A percentile compares a stretch with the other conserved stretches of the same genome.
Conservation (phyloP, 2,888 invertebrate genomes). For the Mechanitis mazaeus region DNA sequence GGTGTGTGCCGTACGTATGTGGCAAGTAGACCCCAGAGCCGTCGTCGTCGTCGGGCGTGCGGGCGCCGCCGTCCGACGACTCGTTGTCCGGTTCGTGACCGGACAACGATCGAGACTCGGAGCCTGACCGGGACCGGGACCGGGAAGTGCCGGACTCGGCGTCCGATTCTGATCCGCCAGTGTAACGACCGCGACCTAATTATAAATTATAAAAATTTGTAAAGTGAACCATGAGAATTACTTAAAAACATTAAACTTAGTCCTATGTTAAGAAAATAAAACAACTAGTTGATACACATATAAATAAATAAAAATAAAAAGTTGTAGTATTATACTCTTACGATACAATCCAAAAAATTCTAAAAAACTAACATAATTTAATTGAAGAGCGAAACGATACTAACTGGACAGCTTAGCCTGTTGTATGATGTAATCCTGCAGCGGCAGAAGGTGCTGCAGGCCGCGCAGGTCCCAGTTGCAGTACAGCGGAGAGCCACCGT, state of each 20-base stretch:
- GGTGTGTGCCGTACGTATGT: slow-evolving; percentile 73
- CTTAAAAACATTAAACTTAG: not conserved
- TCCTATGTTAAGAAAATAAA: not conserved
- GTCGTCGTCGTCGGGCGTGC: slow-evolving; percentile 82
- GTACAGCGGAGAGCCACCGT: slow-evolving; percentile 80
- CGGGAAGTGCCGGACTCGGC: slow-evolving; percentile 82
- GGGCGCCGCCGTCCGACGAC: slow-evolving; percentile 84
- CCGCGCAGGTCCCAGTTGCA: slow-evolving; percentile 83
- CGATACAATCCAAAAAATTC: too few species aligned
- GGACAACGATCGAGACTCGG: slow-evolving; percentile 83
- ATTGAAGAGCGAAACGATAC: slow-evolving; percentile 27
- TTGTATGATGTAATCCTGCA: slow-evolving; percentile 92
- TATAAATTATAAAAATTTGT: not conserved
- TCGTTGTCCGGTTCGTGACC: slow-evolving; percentile 86
- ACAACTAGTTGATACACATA: not conserved
- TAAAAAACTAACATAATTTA: too few species aligned
- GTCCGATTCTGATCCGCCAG: slow-evolving; percentile 72
- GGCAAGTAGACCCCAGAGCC: slow-evolving; percentile 79
- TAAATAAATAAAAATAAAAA: too few species aligned
- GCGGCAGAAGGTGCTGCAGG: slow-evolving; percentile 85
- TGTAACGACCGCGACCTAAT: slow-evolving; percentile 81
- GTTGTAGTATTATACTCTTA: too few species aligned
- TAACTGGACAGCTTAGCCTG: slow-evolving; percentile 86
- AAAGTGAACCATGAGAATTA: not conserved
- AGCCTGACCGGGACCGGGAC: slow-evolving; percentile 64